Base-by-base conservation (phyloP, 2,113 vertebrate genomes). In the Trogon surrucura region DNA sequence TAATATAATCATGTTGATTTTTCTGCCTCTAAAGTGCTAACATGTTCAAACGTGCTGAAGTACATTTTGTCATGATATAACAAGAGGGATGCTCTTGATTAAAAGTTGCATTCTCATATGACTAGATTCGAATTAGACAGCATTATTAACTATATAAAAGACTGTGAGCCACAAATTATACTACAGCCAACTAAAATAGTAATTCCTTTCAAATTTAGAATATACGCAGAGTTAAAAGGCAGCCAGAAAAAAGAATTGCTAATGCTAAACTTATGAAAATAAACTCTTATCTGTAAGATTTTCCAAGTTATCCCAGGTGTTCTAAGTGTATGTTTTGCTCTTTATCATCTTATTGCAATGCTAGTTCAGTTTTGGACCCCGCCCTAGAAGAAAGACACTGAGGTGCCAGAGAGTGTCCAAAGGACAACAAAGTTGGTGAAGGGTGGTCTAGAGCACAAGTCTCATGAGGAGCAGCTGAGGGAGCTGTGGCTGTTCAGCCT, bases 21-120 rank as follows among this genome's bases (percentile, higher is more conserved):
- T 74, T 66, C 69, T 78, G 48, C 20, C 16, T 90, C 62, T 69
- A 6, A 73, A 56, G n/a, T 27, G 10, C 30, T 20, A 85, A 72
- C 34, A 29, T 0, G 0, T 27, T 71, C 44, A 51, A 67, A 21
- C 5, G 11, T 66, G n/a, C 34, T 45, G 22, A 80, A 2, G 2
- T 22, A 9, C 2, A 10, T 6, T 5, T 11, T 62, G 13, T 30
- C 69, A 62, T 36, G 51, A 60, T 29, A 7, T 22, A 67, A 66
- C 14, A 22, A 83, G 16, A 81, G 9, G 2, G 19, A 67, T 15
- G 32, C 1, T 1, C 23, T 41, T 65, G 25, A 74, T 29, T 82
- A 53, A 4, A 87, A 91, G 12, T 1, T 81, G 45, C 16, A 36
- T 72, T 87, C 73, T 79, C 16, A 1, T 7, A 50, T 8, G 32